Evolutionary conservation across 2,888 invertebrate genomes (phyloP).

Genomic region (Eledone cirrhosa): DNA sequence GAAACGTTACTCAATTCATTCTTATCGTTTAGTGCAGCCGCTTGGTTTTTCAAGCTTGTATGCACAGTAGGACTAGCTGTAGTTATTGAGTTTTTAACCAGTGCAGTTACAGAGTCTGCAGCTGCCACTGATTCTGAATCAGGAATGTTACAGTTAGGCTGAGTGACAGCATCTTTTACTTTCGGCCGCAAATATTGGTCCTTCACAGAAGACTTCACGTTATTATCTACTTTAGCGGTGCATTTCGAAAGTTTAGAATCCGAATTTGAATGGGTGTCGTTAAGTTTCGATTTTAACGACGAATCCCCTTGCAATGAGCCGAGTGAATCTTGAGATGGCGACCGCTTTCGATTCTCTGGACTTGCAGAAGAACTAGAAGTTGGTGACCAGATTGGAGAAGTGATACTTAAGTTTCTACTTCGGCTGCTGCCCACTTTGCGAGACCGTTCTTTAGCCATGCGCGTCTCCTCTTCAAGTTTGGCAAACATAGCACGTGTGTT

Average conservation of each 20-base stretch:
- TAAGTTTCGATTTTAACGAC: conserved; percentile 7
- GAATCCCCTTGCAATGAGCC: conserved; percentile 10
- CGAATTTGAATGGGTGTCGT: not conserved
- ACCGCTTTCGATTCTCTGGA: conserved; percentile 37
- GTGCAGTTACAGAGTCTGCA: not conserved
- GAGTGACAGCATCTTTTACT: too few relatives aligned
- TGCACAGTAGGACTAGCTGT: not conserved
- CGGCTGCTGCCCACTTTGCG: conserved; percentile 33
- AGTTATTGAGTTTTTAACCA: not conserved
- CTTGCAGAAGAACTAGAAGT: conserved; percentile 41
- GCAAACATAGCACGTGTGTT: conserved; percentile 63
- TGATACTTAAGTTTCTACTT: conserved; percentile 39
- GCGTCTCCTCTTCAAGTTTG: conserved; percentile 60
- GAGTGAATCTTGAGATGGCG: conserved; percentile 34
- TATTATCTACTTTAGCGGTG: not conserved
- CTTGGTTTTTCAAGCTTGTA: not conserved
- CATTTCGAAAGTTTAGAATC: not conserved
- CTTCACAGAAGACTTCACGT: not conserved
- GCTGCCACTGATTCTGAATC: conserved; percentile 24
- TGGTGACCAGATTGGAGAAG: conserved; percentile 50
- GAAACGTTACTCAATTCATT: conserved; percentile 39
- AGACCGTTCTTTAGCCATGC: conserved; percentile 39
- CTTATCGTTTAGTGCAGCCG: not conserved
- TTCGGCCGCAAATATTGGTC: not conserved
- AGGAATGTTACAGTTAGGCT: not conserved